Evolutionary conservation across 2,797 vertebrate genomes (phyloP).

Genomic region (Enteromius anoplus): DNA sequence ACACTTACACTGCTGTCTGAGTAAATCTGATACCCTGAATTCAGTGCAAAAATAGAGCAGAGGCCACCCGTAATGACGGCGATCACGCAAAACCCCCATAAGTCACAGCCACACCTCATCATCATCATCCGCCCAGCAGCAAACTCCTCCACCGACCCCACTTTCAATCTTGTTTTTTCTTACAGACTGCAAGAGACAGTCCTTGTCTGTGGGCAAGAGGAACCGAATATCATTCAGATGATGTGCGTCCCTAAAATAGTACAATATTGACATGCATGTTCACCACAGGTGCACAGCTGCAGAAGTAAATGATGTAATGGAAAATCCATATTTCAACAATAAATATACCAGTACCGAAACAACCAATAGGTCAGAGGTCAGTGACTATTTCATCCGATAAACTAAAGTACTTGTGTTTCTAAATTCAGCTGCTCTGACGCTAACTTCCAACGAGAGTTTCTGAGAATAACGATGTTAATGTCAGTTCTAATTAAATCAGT

Average conservation of each 20-base stretch:
- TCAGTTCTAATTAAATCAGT: neutral
- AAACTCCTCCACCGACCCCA: neutral
- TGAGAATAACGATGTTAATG: neutral
- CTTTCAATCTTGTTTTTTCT: neutral
- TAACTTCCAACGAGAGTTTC: neutral
- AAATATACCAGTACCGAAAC: neutral
- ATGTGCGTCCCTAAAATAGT: neutral
- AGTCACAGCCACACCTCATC: constrained; percentile 1
- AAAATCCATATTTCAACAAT: neutral
- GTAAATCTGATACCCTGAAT: constrained; percentile 45
- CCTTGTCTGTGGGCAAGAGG: neutral
- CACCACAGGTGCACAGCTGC: neutral
- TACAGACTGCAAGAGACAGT: neutral
- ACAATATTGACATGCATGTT: neutral
- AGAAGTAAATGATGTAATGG: neutral
- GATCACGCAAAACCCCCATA: constrained; percentile 21
- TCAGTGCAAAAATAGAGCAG: constrained; percentile 42
- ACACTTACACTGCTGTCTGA: constrained; percentile 34
- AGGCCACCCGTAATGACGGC: neutral
- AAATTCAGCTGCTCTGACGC: neutral
- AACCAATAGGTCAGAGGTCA: neutral
- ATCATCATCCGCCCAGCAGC: neutral
- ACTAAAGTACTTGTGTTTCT: neutral
- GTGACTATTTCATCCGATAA: neutral
- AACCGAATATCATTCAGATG: neutral